A percentile compares a stretch with the other conserved stretches of the same genome.
Conservation (phyloP, 53 echinoderm and acorn worm genomes). For the Echinometra lucunter region DNA sequence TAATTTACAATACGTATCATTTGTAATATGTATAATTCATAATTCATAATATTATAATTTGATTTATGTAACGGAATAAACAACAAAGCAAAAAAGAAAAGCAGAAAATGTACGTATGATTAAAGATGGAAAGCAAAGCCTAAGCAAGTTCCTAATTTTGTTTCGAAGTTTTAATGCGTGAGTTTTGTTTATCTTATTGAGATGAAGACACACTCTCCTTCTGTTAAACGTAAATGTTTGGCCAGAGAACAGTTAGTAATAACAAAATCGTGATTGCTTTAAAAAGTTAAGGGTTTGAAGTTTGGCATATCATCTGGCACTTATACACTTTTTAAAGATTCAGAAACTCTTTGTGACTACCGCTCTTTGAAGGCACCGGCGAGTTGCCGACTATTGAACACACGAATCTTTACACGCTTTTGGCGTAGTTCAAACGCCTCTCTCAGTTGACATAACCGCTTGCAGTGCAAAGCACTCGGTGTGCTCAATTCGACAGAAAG, state of each 20-base stretch:
- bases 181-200: background rate
- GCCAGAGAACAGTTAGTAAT: background rate
- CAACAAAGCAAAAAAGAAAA: too few species aligned
- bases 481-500: slow-evolving; percentile 64
- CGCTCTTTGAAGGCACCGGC: slow-evolving; percentile 48
- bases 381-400: slow-evolving; percentile 27
- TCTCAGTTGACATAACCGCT: slow-evolving; percentile 58
- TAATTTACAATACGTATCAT: too few species aligned
- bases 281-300: slow-evolving; percentile 26
- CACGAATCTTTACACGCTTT: slow-evolving; percentile 51
- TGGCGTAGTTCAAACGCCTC: slow-evolving; percentile 57
- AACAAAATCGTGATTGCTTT: slow-evolving; percentile 9
- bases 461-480: slow-evolving; percentile 58
- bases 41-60: too few species aligned
- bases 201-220: background rate
- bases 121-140: background rate
- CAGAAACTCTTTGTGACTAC: slow-evolving; percentile 3
- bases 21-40: too few species aligned
- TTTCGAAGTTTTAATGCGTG: background rate
- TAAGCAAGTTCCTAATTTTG: too few species aligned
- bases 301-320: slow-evolving; percentile 53
- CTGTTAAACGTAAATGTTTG: slow-evolving; percentile 17
- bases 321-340: slow-evolving; percentile 19
- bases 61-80: too few species aligned
- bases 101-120: too few species aligned